These are phyloP conservation scores for Sebastes vulpes DNA, from an alignment of 2,797 vertebrate species.

Conservation along the genomic window DNA sequence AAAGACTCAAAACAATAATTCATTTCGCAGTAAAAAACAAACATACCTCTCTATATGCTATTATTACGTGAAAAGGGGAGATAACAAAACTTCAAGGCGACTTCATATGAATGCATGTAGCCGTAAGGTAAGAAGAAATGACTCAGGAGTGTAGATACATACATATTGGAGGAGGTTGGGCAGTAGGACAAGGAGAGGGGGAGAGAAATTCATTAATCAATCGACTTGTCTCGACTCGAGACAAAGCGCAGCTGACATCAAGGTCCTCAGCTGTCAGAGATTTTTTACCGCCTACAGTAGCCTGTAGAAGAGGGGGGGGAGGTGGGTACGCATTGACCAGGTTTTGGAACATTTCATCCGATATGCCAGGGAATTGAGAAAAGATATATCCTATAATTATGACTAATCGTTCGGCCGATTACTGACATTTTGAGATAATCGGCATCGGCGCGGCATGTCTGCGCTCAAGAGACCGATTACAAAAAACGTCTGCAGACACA, in stretches of 20 bases:
- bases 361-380: background rate
- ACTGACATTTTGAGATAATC: too few species aligned
- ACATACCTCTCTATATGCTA: background rate
- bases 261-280: constrained; percentile 47
- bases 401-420: background rate
- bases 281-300: constrained; percentile 24
- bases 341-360: background rate
- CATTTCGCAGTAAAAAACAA: background rate
- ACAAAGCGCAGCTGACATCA: constrained; percentile 51
- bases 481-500: too few species aligned
- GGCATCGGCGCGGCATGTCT: too few species aligned
- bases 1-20: constrained; percentile 9
- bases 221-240: constrained; percentile 34
- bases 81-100: background rate
- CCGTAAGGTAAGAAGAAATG: background rate
- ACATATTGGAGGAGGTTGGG: background rate
- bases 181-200: background rate
- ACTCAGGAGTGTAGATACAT: constrained; percentile 6
- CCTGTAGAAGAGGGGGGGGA: background rate
- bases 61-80: background rate
- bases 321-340: background rate
- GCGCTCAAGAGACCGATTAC: too few species aligned
- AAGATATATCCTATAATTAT: background rate
- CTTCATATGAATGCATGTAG: background rate
- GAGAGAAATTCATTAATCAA: constrained; percentile 60